Evolutionary conservation across 2,888 invertebrate genomes (phyloP), one percentile per base, ranked within the genome.

Genomic region (Euphydryas editha): DNA sequence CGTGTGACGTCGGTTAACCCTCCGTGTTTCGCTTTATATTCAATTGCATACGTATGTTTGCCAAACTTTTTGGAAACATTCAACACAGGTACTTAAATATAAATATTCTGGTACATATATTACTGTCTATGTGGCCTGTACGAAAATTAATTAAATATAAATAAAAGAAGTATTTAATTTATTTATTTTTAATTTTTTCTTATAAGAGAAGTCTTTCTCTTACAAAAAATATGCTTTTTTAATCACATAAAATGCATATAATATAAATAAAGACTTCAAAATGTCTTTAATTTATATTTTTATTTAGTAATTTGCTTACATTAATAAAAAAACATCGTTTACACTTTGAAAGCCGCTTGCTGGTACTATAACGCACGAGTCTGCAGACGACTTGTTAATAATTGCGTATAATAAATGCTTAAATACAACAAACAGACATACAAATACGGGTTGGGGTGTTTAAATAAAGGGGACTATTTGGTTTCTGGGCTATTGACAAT

Each of bases 391-490:
- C 88, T 90, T 84, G 87, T 85, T 87, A 85, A 90, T 88, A 88
- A 92, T 90, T 91, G 89, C 90, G 86, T 88, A 84, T 89, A 89
- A 88, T 87, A 87, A 88, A 89, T 87, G 88, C 84, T 85, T 87
- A 85, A 89, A 90, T 82, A 90, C 88, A 88, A 87, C 89, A 90
- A 90, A 91, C 90, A 90, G 80, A 83, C 82, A 82, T 79, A 85
- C 83, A 82, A 86, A 90, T 90, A 90, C 84, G 89, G 88, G 88
- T 75, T 78, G 82, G 90, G 89, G 90, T 78, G 74, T 74, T 74
- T 62, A 78, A 76, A 84, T 78, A 83, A 87, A 80, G 76, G 79
- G 78, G 74, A 67, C 79, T 81, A 84, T 86, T 85, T 77, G 76
- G 80, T 86, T 88, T 86, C 83, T 81, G 76, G 76, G 60, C 82